These are phyloP conservation scores for Dasyurus viverrinus DNA, from an alignment of 2,113 vertebrate genomes.

Conservation along the genomic window DNA sequence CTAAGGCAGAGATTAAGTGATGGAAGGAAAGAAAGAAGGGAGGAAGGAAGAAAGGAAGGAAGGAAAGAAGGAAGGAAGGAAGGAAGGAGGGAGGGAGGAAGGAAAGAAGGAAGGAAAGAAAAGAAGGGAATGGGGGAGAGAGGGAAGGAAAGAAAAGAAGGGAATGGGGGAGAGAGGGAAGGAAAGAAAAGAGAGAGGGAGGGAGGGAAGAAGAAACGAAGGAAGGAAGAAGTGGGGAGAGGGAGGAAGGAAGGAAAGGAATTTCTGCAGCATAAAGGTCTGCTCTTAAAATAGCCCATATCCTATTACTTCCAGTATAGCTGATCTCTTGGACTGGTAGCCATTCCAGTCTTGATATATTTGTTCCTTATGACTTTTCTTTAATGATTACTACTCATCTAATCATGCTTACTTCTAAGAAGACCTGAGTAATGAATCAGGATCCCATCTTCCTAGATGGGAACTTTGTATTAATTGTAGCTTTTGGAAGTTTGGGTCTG, in stretches of 20 bases:
- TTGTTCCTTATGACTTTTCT: not conserved
- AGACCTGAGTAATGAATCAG: not conserved
- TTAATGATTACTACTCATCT: not conserved
- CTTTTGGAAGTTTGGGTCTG: not conserved
- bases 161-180: not conserved
- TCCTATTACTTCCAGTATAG: not conserved
- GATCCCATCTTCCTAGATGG: not conserved
- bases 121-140: no score
- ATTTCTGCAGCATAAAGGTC: not conserved
- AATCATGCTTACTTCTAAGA: not conserved
- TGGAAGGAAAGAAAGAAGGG: no score
- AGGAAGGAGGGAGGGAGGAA: not conserved
- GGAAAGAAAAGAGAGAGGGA: no score
- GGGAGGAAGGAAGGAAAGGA: not conserved
- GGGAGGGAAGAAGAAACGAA: no score
- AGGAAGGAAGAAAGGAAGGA: not conserved
- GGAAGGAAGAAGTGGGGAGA: accelerated
- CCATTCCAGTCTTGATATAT: not conserved
- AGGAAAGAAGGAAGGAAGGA: not conserved
- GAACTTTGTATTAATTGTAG: not conserved
- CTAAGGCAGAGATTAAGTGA: not conserved
- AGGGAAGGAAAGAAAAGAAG: accelerated
- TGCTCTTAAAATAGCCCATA: not conserved
- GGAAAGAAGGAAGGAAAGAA: no score
- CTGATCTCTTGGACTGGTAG: not conserved